Percentiles rank a stretch among this genome's conserved stretches.
Evolutionary conservation across 2,888 invertebrate species (phyloP).

Genomic region (Geotrupes spiniger): DNA sequence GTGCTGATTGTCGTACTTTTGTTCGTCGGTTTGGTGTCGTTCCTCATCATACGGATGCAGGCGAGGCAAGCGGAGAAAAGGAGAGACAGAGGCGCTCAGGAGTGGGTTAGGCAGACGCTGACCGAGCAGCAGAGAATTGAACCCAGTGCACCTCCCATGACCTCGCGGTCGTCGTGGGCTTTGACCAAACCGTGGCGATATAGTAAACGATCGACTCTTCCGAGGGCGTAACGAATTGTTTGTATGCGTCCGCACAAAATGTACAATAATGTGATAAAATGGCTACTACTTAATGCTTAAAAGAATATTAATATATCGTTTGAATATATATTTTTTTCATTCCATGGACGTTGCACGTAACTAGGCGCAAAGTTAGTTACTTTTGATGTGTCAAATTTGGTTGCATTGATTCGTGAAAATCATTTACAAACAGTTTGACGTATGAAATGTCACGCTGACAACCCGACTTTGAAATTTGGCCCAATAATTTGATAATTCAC

Average conservation of each 20-base stretch:
- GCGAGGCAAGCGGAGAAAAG: slow-evolving; percentile 30
- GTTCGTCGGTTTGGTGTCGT: slow-evolving; percentile 31
- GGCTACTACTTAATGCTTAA: too few relatives aligned
- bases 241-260: too few relatives aligned
- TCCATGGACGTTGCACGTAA: neutral
- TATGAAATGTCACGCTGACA: too few relatives aligned
- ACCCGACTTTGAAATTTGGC: too few relatives aligned
- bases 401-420: too few relatives aligned
- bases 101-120: slow-evolving; percentile 26
- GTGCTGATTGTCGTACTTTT: slow-evolving; percentile 31
- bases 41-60: slow-evolving; percentile 33
- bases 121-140: slow-evolving; percentile 24
- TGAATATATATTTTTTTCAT: neutral
- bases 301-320: neutral
- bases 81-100: slow-evolving; percentile 32
- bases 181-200: slow-evolving; percentile 29
- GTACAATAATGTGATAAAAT: too few relatives aligned
- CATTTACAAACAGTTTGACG: too few relatives aligned
- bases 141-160: slow-evolving; percentile 30
- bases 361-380: neutral
- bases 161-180: slow-evolving; percentile 31
- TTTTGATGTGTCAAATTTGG: too few relatives aligned
- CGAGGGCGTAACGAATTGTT: slow-evolving; percentile 9
- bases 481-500: too few relatives aligned
- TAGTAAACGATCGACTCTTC: slow-evolving; percentile 23